Base-by-base conservation (phyloP, 2,797 vertebrate genomes). In the Microctenopoma stevenorrisi region DNA sequence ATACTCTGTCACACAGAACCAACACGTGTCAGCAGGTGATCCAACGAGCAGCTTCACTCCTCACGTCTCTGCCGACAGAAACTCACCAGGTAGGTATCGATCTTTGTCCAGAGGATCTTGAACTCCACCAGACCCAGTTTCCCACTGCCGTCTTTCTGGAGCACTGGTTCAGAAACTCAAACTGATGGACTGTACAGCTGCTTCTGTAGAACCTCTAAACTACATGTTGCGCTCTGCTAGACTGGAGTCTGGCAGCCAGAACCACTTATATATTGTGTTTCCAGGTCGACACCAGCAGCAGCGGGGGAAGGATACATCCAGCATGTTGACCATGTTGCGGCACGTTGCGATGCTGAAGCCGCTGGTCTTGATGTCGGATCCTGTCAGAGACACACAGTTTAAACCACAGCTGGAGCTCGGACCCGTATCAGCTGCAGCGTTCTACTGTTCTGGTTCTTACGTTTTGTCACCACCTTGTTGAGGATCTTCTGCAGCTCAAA, bases 81-180 rank as follows among this genome's bases (percentile, higher is more conserved):
- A 72, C 90, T 87, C 74, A 97, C 96, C 88, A 96, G 93, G 53
- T 93, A 96, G 22, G 87, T 94, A 50, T 96, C 94, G 55, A 97
- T 94, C 88, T 97, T 97, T 5, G 86, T 94, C 96, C 96, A 97
- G 44, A 97, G 94, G 16, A 94, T 62, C 49, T 96, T 94, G 68
- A 97, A 97, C 72, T 97, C 96, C 86, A 95, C 88, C 79, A 97
- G 82, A 3, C 96, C 95, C 52, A 98, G 91, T 88, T 95, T 96
- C 5, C 95, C 96, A 0, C 90, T 95, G 62, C 89, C 95, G 0
- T 97, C 95, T 7, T 91, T 91, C 96, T 96, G 82, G 30, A 25
- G 60, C 12, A 0, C 0, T 0, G 0, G 60, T 71, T 85, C 60
- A 86, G 84, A 80, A 76, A 5, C 14, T 18, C n/a, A 46, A 46